Conservation (phyloP, 2,797 vertebrate genomes). For the Myripristis murdjan region DNA sequence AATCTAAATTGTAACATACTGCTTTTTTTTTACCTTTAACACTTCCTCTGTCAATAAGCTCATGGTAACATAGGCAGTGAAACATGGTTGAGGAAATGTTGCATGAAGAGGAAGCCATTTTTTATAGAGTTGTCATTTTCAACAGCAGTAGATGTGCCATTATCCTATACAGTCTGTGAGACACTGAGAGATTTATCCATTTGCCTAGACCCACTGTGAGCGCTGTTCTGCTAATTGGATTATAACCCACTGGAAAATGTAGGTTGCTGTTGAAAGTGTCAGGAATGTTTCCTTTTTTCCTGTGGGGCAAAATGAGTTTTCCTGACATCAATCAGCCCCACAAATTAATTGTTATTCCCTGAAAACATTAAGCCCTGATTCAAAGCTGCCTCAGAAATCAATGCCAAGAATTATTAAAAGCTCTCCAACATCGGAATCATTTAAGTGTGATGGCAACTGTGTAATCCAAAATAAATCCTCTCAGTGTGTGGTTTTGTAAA, state of each 20-base stretch:
- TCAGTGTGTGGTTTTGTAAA: slow-evolving; percentile 43
- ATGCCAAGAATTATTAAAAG: slow-evolving; percentile 80
- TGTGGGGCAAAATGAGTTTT: slow-evolving; percentile 70
- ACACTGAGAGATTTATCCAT: slow-evolving; percentile 60
- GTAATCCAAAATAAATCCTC: slow-evolving; percentile 70
- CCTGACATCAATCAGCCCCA: slow-evolving; percentile 75
- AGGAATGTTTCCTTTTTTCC: slow-evolving; percentile 69
- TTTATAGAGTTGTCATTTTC: slow-evolving; percentile 37
- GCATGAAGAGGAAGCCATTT: background rate
- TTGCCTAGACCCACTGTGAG: slow-evolving; percentile 58
- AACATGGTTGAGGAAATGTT: background rate
- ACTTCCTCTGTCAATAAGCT: background rate
- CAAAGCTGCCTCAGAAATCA: slow-evolving; percentile 75
- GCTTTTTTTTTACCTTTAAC: too few relatives aligned
- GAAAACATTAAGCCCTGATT: slow-evolving; percentile 76
- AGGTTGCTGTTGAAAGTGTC: slow-evolving; percentile 72
- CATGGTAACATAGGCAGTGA: slow-evolving; percentile 1
- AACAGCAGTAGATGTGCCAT: slow-evolving; percentile 24
- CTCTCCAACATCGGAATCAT: slow-evolving; percentile 63
- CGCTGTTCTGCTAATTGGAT: slow-evolving; percentile 77
- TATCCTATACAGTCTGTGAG: slow-evolving; percentile 40
- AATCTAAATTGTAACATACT: too few relatives aligned
- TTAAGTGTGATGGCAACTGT: slow-evolving; percentile 75
- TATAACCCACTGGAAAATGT: slow-evolving; percentile 77
- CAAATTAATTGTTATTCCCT: slow-evolving; percentile 82